Evolutionary conservation across 2,888 invertebrate genomes (phyloP), one percentile per base, ranked within the genome.

Genomic region (Tuta absoluta): DNA sequence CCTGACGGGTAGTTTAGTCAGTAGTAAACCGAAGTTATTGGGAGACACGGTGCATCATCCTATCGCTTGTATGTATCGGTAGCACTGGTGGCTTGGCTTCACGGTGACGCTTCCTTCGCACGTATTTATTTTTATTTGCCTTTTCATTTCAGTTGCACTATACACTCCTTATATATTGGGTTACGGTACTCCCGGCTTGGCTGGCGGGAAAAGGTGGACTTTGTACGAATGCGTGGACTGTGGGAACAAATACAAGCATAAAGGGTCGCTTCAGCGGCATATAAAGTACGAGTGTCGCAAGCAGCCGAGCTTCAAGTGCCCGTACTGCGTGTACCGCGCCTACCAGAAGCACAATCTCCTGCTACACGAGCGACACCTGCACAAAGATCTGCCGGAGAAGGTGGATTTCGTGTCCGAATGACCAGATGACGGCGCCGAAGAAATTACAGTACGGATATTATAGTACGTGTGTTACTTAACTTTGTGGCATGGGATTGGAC

Each of bases 231-330:
- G 95, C 89, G 93, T 93, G 76, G 93, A 92, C 76, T 97, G 97
- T 85, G 95, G 95, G 72, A 97, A 96, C 91, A 93, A 95, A 75
- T 97, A 97, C 93, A 95, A 95, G 88, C 95, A 95, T 86, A 95
- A 95, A 80, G 95, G 95, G 73, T 95, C 95, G 68, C 92, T 96
- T 75, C 95, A 94, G 82, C 93, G 96, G 65, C 96, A 96, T 84
- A 92, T 95, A 76, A 94, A 94, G 78, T 95, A 95, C 85, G 96
- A 96, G 82, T 96, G 96, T 80, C 93, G 94, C 71, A 94, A 94
- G 80, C 93, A 93, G 73, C 95, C 95, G 21, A 93, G 94, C 79
- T 94, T 94, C 89, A 93, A 94, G 81, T 95, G 95, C 80, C 93
- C 93, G 59, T 93, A 94, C 85, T 95, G 95, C 83, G 92, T 93